Evolutionary conservation across 2,797 vertebrate genomes (phyloP).

Genomic region (Trichosurus vulpecula): DNA sequence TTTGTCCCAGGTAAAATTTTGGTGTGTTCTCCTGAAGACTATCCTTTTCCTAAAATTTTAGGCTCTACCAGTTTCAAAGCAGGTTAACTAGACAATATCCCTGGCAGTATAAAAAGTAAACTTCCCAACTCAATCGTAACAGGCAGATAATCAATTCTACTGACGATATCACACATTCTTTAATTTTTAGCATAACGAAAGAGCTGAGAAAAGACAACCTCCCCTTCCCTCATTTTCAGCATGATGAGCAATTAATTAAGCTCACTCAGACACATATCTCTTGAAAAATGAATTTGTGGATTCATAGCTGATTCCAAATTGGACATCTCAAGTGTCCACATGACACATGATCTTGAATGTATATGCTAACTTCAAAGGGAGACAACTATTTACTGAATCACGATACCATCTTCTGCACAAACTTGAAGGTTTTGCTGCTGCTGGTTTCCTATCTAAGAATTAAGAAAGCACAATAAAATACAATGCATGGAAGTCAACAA

Average conservation of each 20-base stretch:
- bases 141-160: conserved; percentile 16
- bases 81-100: background rate
- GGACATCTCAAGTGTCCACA: conserved; percentile 7
- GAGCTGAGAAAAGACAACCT: conserved; percentile 3
- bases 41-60: background rate
- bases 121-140: background rate
- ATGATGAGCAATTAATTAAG: conserved; percentile 10
- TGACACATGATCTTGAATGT: conserved; percentile 17
- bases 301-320: conserved; percentile 28
- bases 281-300: conserved; percentile 25
- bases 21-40: background rate
- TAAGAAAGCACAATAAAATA: background rate
- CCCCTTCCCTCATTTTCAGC: background rate
- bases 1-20: background rate
- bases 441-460: conserved; percentile 4
- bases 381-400: background rate
- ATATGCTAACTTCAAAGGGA: conserved; percentile 9
- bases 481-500: background rate
- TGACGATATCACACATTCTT: conserved; percentile 10
- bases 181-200: conserved; percentile 2
- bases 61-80: background rate
- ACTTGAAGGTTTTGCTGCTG: background rate
- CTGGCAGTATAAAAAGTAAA: background rate
- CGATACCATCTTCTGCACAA: conserved; percentile 6
- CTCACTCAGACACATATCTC: conserved; percentile 14